A percentile compares a stretch with the other conserved stretches of the same genome.
Evolutionary conservation across 1,140 invertebrate species (phyloP).

Genomic region (Plectus sambesii): DNA sequence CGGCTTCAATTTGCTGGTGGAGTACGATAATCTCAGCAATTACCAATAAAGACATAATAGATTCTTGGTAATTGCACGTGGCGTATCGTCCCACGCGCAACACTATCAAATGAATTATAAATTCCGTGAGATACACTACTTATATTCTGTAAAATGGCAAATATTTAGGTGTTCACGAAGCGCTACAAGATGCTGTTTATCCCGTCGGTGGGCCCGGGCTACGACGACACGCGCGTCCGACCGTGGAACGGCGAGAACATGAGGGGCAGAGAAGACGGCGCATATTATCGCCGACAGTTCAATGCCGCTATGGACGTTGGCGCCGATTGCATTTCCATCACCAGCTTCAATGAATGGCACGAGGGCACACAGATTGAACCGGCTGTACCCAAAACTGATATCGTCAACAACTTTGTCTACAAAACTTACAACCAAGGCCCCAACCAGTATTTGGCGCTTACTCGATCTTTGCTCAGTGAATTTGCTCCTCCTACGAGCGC

Average conservation of each 20-base stretch:
- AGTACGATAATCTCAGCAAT: too few species aligned
- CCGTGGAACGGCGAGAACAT: conserved; percentile 51
- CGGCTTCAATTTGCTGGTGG: too few species aligned
- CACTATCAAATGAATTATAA: too few species aligned
- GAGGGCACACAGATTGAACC: conserved; percentile 53
- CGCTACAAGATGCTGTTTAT: conserved; percentile 48
- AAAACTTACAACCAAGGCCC: conserved; percentile 25
- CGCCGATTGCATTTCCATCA: conserved; percentile 48
- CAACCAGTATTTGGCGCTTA: conserved; percentile 31
- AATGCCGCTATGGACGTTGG: conserved; percentile 35
- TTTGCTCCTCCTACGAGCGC: too few species aligned
- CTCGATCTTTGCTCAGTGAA: too few species aligned
- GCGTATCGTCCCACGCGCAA: too few species aligned
- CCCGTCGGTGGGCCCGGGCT: conserved; percentile 51
- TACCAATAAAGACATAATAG: too few species aligned
- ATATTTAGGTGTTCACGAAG: conserved; percentile 42
- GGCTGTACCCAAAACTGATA: conserved; percentile 40
- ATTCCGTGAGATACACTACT: too few species aligned
- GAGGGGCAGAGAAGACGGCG: conserved; percentile 45
- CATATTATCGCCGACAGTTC: conserved; percentile 48
- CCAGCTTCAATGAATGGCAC: conserved; percentile 54
- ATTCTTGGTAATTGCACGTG: too few species aligned
- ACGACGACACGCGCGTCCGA: conserved; percentile 49
- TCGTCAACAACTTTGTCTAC: conserved; percentile 21
- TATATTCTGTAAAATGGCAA: too few species aligned